Conservation (phyloP, 1,140 invertebrate species). For the Papilio dardanus region DNA sequence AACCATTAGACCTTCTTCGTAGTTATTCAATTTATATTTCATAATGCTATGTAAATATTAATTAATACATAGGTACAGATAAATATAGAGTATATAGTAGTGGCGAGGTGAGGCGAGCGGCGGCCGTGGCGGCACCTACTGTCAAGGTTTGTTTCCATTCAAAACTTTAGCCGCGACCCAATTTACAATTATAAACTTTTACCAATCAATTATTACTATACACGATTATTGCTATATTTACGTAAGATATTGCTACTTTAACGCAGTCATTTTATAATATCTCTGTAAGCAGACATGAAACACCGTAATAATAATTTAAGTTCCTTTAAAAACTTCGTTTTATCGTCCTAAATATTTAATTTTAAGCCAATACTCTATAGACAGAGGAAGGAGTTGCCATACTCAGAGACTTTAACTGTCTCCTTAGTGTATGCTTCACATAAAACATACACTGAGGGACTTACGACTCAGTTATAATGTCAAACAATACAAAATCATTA, state of each 20-base stretch:
- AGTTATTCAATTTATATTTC: no score
- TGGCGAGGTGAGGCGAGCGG: neutral
- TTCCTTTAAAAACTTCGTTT: no score
- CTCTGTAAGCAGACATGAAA: no score
- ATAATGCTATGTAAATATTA: no score
- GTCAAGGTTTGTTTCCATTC: conserved; percentile 20
- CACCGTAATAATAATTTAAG: no score
- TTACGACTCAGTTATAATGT: neutral
- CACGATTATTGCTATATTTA: conserved; percentile 1
- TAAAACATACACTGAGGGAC: neutral
- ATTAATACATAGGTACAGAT: neutral
- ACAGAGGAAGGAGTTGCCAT: no score
- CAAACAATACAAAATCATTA: neutral
- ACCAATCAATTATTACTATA: neutral
- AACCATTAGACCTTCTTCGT: no score
- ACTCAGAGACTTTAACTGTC: no score
- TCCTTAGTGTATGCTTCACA: neutral
- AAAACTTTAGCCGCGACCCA: conserved; percentile 10
- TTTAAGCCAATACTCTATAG: no score
- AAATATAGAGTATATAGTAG: neutral
- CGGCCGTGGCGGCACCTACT: conserved; percentile 6
- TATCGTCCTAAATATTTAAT: no score
- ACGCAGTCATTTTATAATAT: neutral
- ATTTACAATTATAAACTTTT: neutral
- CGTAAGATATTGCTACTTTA: neutral